A percentile compares a stretch with the other conserved stretches of the same genome.
phyloP scores from a whole-genome alignment of 1,140 invertebrate genomes.

The Nomia melanderi region DNA sequence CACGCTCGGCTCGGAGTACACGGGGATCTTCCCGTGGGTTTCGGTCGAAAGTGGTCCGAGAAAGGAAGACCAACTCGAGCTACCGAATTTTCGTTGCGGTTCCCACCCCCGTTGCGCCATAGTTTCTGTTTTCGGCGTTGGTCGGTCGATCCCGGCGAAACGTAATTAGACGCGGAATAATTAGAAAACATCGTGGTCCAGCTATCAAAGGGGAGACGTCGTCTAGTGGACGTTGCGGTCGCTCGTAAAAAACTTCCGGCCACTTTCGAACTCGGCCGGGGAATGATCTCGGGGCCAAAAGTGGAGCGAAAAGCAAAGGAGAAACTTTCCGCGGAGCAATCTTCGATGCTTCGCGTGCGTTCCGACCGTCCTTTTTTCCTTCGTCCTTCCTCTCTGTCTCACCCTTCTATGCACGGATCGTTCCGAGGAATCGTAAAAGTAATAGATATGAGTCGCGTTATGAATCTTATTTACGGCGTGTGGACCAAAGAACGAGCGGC shows the following conservation, averaged over 20 bases:
- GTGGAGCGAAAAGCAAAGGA: constrained; percentile 53
- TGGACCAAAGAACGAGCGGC: constrained; percentile 8
- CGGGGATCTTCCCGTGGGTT: no score
- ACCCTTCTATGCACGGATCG: neutral
- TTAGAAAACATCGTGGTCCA: constrained; percentile 9
- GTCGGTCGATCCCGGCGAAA: neutral
- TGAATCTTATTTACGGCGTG: constrained; percentile 53
- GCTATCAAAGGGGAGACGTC: constrained; percentile 3
- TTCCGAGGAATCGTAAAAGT: constrained; percentile 46
- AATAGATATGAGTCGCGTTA: constrained; percentile 54
- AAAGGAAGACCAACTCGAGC: neutral
- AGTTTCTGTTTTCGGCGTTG: no score
- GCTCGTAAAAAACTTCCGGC: constrained; percentile 24
- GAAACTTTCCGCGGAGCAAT: constrained; percentile 50
- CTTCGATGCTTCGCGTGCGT: constrained; percentile 48
- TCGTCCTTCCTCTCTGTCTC: no score
- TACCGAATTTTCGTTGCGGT: neutral
- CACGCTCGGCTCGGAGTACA: no score
- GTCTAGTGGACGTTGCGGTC: constrained; percentile 3
- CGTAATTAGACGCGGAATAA: constrained; percentile 25
- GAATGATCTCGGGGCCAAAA: constrained; percentile 34
- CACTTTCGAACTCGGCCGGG: constrained; percentile 23
- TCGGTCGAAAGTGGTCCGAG: neutral
- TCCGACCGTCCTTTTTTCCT: neutral
- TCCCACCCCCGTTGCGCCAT: no score